These are phyloP conservation scores for Cephonodes hylas DNA, from an alignment of 2,888 invertebrate genomes.

Conservation along the genomic window DNA sequence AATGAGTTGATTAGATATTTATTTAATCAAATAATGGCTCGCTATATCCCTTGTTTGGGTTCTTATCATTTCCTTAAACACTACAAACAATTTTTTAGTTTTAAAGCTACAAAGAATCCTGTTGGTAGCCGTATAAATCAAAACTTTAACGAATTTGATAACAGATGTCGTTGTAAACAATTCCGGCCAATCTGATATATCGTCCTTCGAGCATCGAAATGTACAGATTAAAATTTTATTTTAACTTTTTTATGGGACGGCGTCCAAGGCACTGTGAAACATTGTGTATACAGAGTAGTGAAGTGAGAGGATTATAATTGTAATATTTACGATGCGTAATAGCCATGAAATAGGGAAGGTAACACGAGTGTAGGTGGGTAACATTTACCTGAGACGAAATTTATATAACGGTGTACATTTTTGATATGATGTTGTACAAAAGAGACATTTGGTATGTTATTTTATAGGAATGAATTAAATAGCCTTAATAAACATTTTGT, in stretches of 20 bases:
- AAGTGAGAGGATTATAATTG: constrained; percentile 72
- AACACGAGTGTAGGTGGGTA: constrained; percentile 70
- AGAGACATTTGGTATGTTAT: constrained; percentile 83
- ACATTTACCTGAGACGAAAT: constrained; percentile 80
- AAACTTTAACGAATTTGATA: neutral
- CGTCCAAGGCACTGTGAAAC: neutral
- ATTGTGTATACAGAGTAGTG: constrained; percentile 31
- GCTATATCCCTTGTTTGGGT: too few species aligned
- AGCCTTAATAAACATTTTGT: constrained; percentile 72
- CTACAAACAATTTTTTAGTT: too few species aligned
- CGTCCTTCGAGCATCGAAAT: neutral
- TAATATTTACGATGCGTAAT: constrained; percentile 64
- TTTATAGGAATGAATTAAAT: constrained; percentile 83
- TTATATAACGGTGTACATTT: constrained; percentile 82
- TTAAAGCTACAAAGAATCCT: too few species aligned
- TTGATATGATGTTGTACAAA: constrained; percentile 83
- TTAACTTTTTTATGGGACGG: neutral
- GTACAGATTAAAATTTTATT: neutral
- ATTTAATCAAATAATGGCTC: too few species aligned
- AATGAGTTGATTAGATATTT: too few species aligned
- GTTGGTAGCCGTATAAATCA: neutral
- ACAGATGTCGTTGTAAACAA: neutral
- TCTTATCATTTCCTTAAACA: too few species aligned
- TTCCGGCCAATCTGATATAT: neutral
- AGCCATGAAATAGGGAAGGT: constrained; percentile 60